phyloP scores from a whole-genome alignment of 2,888 invertebrate genomes.

The Trachelus stipa region DNA sequence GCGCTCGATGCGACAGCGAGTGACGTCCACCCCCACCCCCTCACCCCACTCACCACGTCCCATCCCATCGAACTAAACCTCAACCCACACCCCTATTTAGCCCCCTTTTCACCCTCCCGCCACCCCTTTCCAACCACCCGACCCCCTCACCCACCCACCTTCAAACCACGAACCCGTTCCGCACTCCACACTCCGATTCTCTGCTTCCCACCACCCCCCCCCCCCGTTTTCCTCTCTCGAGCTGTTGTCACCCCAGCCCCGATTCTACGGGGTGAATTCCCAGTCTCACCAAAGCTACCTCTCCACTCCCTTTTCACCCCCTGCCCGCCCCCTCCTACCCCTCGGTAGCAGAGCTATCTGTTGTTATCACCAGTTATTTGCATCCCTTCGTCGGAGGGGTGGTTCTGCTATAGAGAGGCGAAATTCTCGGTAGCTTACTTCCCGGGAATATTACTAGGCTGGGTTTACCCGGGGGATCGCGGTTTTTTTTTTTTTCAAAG shows the following conservation, averaged over 20 bases:
- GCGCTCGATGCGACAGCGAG: constrained; percentile 63
- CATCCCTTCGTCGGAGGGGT: constrained; percentile 57
- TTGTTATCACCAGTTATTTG: constrained; percentile 65
- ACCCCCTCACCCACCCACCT: constrained; percentile 22
- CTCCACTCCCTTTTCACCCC: constrained; percentile 16
- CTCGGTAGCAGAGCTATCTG: constrained; percentile 56
- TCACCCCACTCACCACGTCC: constrained; percentile 19
- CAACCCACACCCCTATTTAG: constrained; percentile 5
- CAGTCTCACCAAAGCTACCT: constrained; percentile 3
- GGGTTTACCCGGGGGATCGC: not conserved
- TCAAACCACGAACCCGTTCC: constrained; percentile 19
- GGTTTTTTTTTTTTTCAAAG: not conserved
- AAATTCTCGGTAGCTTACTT: constrained; percentile 58
- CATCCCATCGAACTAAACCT: constrained; percentile 15
- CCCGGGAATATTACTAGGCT: constrained; percentile 53
- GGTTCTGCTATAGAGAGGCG: constrained; percentile 22
- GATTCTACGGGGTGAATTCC: constrained; percentile 4
- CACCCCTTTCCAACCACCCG: constrained; percentile 30
- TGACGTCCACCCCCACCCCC: constrained; percentile 46
- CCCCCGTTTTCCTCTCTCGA: constrained; percentile 25
- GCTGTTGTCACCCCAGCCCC: constrained; percentile 30
- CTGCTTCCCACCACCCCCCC: constrained; percentile 21
- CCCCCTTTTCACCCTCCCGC: constrained; percentile 14
- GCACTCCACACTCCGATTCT: not conserved
- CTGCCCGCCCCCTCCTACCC: constrained; percentile 26